phyloP scores from a whole-genome alignment of 2,888 invertebrate genomes.

The Bursaphelenchus okinawaensis region DNA sequence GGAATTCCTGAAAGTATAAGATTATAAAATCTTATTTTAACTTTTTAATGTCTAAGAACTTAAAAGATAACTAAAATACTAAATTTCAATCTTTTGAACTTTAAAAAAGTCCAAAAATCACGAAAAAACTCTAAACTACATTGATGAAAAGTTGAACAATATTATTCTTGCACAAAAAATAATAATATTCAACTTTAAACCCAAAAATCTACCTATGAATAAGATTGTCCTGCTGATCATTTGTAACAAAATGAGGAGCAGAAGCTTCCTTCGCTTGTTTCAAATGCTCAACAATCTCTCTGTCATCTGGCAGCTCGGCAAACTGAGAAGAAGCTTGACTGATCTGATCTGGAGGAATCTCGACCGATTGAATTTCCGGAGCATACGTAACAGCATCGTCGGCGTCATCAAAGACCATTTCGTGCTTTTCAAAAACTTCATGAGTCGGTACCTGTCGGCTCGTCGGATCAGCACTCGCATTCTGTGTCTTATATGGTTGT shows the following conservation, averaged over 20 bases:
- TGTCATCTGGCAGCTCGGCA: slow-evolving; percentile 30
- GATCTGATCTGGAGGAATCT: slow-evolving; percentile 56
- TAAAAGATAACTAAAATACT: no score
- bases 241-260: background rate
- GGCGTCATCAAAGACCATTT: slow-evolving; percentile 43
- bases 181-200: no score
- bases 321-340: slow-evolving; percentile 50
- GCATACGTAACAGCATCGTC: slow-evolving; percentile 56
- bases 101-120: no score
- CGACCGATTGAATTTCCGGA: slow-evolving; percentile 56
- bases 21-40: background rate
- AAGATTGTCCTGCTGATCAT: background rate
- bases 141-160: no score
- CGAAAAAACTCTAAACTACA: no score
- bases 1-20: background rate
- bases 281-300: background rate
- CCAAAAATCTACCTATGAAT: background rate
- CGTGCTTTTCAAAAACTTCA: slow-evolving; percentile 48
- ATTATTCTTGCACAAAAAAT: no score
- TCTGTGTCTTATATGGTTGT: slow-evolving; percentile 10
- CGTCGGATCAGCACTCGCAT: slow-evolving; percentile 32
- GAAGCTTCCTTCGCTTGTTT: background rate
- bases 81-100: no score
- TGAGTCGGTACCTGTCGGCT: slow-evolving; percentile 36
- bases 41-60: background rate